Conservation (phyloP, 2,113 vertebrate genomes). For the Cervus canadensis region DNA sequence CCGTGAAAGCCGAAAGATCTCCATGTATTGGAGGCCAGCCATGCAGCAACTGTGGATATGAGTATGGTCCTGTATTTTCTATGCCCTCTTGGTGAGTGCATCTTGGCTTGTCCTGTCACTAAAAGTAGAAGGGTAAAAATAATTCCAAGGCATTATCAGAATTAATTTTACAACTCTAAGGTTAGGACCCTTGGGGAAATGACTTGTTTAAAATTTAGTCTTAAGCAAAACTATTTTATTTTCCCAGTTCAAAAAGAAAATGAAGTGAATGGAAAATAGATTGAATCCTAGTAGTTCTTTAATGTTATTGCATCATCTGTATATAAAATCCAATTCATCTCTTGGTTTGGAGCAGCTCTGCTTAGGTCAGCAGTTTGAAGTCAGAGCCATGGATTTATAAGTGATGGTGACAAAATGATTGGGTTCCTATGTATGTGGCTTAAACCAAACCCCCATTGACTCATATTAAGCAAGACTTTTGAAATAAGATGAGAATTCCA, state of each 20-base stretch:
- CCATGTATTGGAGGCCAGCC: not conserved
- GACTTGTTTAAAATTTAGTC: not conserved
- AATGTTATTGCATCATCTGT: not conserved
- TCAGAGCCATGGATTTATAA: not conserved
- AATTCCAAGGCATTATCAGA: not conserved
- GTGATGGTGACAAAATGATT: not conserved
- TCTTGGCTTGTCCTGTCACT: not conserved
- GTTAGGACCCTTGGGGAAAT: not conserved
- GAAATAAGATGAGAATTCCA: not conserved
- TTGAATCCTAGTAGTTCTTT: not conserved
- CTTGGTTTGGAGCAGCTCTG: not conserved
- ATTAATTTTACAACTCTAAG: not conserved
- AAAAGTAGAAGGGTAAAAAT: not conserved
- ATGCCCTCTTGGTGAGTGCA: not conserved
- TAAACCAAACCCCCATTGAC: not conserved
- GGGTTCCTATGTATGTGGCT: not conserved
- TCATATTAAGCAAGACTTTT: not conserved
- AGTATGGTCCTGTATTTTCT: not conserved
- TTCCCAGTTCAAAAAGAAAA: constrained; percentile 11
- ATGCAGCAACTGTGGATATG: too few relatives aligned
- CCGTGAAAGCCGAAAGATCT: too few relatives aligned
- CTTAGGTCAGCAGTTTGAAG: not conserved
- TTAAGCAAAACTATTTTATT: not conserved
- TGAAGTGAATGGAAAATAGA: not conserved
- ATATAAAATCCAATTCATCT: not conserved